Evolutionary conservation across 2,797 vertebrate genomes (phyloP).

Genomic region (Leptoclinus maculatus): DNA sequence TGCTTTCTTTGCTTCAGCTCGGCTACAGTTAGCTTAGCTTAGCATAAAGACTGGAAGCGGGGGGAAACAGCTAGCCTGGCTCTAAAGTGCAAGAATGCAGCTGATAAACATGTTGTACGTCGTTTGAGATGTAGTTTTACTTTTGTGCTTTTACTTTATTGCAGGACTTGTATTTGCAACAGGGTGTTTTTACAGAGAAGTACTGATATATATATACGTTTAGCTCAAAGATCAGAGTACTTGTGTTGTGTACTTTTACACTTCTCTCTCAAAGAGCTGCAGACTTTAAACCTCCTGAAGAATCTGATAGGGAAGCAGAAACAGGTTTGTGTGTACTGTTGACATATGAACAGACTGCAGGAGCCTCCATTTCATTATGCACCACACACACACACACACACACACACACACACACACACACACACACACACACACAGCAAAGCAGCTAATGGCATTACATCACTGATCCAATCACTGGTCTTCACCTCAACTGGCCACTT

Average conservation of each 20-base stretch:
- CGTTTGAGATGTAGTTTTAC: neutral
- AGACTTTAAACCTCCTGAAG: slow-evolving; percentile 1
- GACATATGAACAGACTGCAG: slow-evolving; percentile 23
- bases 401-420: slow-evolving; percentile 1
- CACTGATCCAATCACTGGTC: slow-evolving; percentile 69
- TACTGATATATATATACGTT: neutral
- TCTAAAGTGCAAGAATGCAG: neutral
- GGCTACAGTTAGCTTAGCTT: slow-evolving; percentile 8
- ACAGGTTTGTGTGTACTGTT: neutral
- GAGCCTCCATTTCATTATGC: slow-evolving; percentile 19
- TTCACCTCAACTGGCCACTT: slow-evolving; percentile 57
- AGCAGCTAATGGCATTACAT: slow-evolving; percentile 60
- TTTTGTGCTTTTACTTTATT: neutral
- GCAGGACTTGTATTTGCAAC: neutral
- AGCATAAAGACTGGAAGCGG: slow-evolving; percentile 4
- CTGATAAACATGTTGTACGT: neutral
- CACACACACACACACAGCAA: slow-evolving; percentile 10
- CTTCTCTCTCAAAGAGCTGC: neutral
- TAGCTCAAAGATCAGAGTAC: neutral
- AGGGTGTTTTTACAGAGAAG: neutral
- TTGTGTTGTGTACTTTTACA: neutral
- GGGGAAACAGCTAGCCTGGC: neutral
- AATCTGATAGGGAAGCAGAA: slow-evolving; percentile 1
- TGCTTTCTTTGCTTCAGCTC: too few species aligned
- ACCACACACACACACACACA: too few species aligned